Percentiles rank a stretch among this genome's conserved stretches.
phyloP scores from a whole-genome alignment of 1,140 invertebrate genomes.

The Caenorhabditis elegans region WBcel235 BX284605.5:11692501-11693000 shows the following conservation, averaged over 20 bases:
- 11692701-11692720: too few relatives aligned
- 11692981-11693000: not conserved
- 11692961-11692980: not conserved
- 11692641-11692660: not conserved
- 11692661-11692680: not conserved
- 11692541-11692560: not conserved
- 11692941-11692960: not conserved
- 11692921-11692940: not conserved
- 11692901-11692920: not conserved
- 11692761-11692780: constrained; percentile 1
- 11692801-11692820: constrained; percentile 5
- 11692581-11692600: not conserved
- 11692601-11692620: not conserved
- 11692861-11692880: not conserved
- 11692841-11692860: not conserved
- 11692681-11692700: not conserved
- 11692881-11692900: constrained; percentile 27
- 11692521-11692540: not conserved
- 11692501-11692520: not conserved
- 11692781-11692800: not conserved
- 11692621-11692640: not conserved
- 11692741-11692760: not conserved
- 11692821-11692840: constrained; percentile 28
- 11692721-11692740: too few relatives aligned
- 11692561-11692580: not conserved